Conservation (phyloP, 2,113 vertebrate genomes). For the Grammomys surdaster region DNA sequence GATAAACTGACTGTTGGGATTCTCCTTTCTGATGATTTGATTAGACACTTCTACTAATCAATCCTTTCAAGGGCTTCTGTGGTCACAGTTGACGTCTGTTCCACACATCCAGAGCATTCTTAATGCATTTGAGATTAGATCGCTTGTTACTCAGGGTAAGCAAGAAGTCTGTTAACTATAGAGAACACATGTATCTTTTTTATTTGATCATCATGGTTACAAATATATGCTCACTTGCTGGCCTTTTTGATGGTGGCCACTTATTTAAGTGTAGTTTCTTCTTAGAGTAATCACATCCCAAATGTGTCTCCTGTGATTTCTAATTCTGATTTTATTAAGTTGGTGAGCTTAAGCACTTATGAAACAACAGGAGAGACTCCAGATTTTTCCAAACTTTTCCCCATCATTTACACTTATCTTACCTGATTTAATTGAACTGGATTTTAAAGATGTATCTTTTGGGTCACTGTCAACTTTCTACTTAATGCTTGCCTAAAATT, state of each 20-base stretch:
- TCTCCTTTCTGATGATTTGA: not conserved
- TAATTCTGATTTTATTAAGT: constrained; percentile 1
- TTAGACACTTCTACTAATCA: not conserved
- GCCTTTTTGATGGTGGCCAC: not conserved
- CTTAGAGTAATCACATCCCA: not conserved
- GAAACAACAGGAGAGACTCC: not conserved
- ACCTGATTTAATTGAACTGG: not conserved
- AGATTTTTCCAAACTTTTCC: constrained; percentile 24
- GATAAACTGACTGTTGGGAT: not conserved
- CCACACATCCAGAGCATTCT: not conserved
- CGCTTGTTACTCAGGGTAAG: not conserved
- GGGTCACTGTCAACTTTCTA: not conserved
- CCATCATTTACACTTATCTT: not conserved
- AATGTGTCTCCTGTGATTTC: not conserved
- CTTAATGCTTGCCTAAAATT: constrained; percentile 37
- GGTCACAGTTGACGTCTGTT: not conserved
- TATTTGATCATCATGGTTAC: not conserved
- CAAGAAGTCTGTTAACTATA: not conserved
- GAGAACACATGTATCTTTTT: not conserved
- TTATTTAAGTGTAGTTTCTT: constrained; percentile 20
- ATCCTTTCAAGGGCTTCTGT: not conserved
- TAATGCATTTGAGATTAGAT: not conserved
- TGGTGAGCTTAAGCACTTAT: not conserved
- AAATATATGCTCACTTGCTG: not conserved
- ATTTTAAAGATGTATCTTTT: not conserved